Evolutionary conservation across 2,113 vertebrate genomes (phyloP).

Genomic region (Zosterops pallidus): DNA sequence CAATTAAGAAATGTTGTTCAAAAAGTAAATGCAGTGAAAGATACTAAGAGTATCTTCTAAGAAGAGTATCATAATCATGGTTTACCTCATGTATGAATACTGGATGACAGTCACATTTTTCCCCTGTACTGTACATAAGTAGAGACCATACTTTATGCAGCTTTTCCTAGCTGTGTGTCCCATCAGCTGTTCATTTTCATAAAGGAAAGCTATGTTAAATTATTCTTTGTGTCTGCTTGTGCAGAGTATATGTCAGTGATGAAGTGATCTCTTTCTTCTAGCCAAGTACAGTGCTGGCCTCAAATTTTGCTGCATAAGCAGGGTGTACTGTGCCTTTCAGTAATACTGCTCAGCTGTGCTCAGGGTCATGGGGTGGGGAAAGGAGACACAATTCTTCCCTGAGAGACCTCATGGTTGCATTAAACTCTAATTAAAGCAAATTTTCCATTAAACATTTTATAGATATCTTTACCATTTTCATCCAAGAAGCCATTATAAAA

Average conservation of each 20-base stretch:
- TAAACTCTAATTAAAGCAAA: not conserved
- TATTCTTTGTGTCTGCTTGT: not conserved
- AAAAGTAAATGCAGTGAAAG: not conserved
- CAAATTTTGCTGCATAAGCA: not conserved
- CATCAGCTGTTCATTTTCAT: not conserved
- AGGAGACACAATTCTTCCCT: not conserved
- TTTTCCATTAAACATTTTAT: not conserved
- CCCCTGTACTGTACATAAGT: not conserved
- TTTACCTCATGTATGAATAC: not conserved
- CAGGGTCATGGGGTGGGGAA: not conserved
- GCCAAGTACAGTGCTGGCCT: not conserved
- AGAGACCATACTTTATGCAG: not conserved
- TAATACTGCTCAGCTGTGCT: not conserved
- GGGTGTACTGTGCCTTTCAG: not conserved
- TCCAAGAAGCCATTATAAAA: not conserved
- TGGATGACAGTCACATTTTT: not conserved
- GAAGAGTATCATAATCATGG: not conserved
- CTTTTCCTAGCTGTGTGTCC: not conserved
- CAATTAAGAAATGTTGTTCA: not conserved
- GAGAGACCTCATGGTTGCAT: not conserved
- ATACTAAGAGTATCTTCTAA: not conserved
- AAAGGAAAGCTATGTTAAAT: not conserved
- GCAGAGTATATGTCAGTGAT: not conserved
- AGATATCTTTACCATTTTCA: not conserved
- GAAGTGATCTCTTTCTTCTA: not conserved